A percentile compares a stretch with the other conserved stretches of the same genome.
Conservation (phyloP, 2,888 invertebrate species). For the Phania funesta region DNA sequence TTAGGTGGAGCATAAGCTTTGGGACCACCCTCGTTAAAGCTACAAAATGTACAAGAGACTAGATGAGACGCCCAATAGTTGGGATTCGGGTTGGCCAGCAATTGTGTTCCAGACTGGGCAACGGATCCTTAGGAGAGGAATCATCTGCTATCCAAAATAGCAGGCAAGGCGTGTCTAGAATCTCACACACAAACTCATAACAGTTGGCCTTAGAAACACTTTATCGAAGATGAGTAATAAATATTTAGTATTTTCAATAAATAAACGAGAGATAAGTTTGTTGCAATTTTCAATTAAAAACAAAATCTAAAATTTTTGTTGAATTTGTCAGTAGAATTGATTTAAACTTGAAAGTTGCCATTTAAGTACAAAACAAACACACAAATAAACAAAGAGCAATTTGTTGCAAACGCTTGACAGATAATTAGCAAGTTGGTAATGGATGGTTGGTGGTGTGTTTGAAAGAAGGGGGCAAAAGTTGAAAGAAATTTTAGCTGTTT, state of each 20-base stretch:
- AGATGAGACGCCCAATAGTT: too few relatives aligned
- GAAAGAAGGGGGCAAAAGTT: background rate
- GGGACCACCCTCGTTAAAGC: too few relatives aligned
- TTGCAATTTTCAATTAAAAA: background rate
- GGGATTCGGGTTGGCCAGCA: too few relatives aligned
- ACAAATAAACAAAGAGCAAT: background rate
- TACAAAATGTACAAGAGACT: too few relatives aligned
- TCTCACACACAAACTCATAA: background rate
- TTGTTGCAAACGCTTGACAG: background rate
- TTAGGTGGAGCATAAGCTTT: too few relatives aligned
- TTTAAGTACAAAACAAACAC: slow-evolving; percentile 7
- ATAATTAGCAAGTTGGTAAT: background rate
- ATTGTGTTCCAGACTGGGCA: too few relatives aligned
- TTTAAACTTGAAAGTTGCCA: slow-evolving; percentile 5
- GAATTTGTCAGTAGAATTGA: background rate
- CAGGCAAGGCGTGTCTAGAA: background rate
- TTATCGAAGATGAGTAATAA: slow-evolving; percentile 21
- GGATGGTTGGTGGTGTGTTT: background rate
- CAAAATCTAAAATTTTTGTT: background rate
- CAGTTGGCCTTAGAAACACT: background rate
- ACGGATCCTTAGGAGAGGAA: too few relatives aligned
- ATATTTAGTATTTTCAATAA: background rate
- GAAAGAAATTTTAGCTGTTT: background rate
- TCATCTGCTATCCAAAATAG: too few relatives aligned
- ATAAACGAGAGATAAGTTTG: slow-evolving; percentile 10